These are phyloP conservation scores for Piprites chloris DNA, from an alignment of 2,113 vertebrate genomes.

Conservation along the genomic window DNA sequence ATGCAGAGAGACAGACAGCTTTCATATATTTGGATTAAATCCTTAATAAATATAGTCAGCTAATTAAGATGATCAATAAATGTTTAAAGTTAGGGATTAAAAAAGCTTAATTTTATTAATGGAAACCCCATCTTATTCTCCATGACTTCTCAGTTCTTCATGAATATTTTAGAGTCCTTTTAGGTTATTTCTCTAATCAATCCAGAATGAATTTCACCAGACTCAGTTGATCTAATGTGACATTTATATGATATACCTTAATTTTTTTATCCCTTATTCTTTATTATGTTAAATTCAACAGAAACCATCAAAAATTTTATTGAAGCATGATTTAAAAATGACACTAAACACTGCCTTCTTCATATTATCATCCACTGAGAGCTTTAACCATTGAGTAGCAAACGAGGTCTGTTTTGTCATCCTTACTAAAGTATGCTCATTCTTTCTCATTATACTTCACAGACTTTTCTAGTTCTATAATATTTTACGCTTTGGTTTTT, in stretches of 20 bases:
- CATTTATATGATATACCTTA: background rate
- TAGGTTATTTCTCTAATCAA: background rate
- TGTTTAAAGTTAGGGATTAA: background rate
- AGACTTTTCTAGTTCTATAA: background rate
- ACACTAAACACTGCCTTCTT: background rate
- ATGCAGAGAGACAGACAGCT: background rate
- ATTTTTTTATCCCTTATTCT: background rate
- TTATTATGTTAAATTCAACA: background rate
- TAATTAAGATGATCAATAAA: background rate
- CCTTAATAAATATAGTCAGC: background rate
- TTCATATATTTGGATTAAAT: background rate
- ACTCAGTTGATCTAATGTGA: background rate
- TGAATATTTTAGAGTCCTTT: background rate
- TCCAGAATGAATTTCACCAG: background rate
- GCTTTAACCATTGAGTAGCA: background rate
- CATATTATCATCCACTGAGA: background rate
- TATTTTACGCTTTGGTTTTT: slow-evolving; percentile 1
- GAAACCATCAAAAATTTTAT: background rate
- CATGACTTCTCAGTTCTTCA: background rate
- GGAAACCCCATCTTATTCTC: background rate
- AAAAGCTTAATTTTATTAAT: background rate
- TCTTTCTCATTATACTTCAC: background rate
- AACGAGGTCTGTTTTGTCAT: background rate
- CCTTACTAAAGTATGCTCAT: background rate
- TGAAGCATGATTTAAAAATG: background rate